Base-by-base conservation (phyloP, 2,797 vertebrate species). In the Melanogrammus aeglefinus region DNA sequence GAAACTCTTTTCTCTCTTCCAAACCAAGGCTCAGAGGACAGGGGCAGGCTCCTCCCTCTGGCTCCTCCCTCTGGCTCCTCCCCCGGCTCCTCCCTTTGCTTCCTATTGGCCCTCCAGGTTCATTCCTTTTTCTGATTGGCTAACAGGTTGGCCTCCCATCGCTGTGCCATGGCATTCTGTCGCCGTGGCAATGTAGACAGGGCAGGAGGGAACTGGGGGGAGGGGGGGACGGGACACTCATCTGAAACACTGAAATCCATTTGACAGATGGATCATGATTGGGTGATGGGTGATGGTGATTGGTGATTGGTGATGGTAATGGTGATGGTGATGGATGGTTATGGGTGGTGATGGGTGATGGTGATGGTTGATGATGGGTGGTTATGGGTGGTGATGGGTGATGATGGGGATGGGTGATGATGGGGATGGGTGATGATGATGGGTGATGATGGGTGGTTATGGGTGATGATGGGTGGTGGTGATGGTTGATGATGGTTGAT, bases 61-160 rank as follows among this genome's bases (percentile, higher is more conserved):
- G 31, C 31, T 31, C 31, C 31, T 31, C 31, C 31, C 31, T 33
- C 31, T 33, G 31, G 31, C 31, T 27, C 77, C 14, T 63, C 66
- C 4, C 73, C 31, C 4, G 31, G 31, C 31, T 27, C 77, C 14
- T 63, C 66, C 4, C 73, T 76, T 81, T 79, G 84, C 77, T 41
- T 80, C 75, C 71, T 82, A 79, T 72, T 80, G 78, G 21, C 44
- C 33, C 39, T 31, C 10, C 8, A n/a, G 9, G 75, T 36, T 89
- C 81, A 90, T 29, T 88, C 83, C 81, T 90, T 90, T 85, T 91
- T 91, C 86, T 92, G 90, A 86, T 87, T 91, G 89, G 91, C 86
- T 81, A 86, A 79, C 13, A 92, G 80, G 70, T 88, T 91, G 33
- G 90, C 92, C 86, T 94, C 92, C 93, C 92, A 93, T 63, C 91